phyloP scores from a whole-genome alignment of 2,888 invertebrate genomes.

The Oscheius onirici region DNA sequence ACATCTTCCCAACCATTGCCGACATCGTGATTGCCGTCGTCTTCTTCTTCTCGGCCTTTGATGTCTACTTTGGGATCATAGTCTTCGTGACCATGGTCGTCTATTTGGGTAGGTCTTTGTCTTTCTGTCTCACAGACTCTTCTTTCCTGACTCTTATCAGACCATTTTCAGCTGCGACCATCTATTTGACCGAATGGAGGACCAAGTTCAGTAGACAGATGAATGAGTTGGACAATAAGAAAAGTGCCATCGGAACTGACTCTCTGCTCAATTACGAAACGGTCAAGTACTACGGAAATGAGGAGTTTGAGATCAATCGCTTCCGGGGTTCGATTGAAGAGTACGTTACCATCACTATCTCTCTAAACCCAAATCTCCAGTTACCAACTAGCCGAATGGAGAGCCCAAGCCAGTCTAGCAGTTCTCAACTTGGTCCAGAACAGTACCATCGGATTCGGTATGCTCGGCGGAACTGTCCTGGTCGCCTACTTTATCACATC shows the following conservation, averaged over 20 bases:
- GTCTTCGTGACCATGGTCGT: constrained; percentile 91
- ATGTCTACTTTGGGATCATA: constrained; percentile 92
- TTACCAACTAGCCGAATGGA: constrained; percentile 87
- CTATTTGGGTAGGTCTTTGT: constrained; percentile 84
- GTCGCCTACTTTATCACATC: constrained; percentile 84
- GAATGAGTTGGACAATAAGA: constrained; percentile 92
- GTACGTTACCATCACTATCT: constrained; percentile 71
- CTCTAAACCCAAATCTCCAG: constrained; percentile 23
- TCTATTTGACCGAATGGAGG: constrained; percentile 94
- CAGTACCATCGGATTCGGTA: constrained; percentile 85
- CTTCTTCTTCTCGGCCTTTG: constrained; percentile 87
- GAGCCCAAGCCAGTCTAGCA: constrained; percentile 84
- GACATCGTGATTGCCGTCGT: constrained; percentile 91
- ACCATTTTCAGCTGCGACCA: constrained; percentile 81
- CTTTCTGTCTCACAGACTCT: too few relatives aligned
- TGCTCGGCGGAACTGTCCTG: constrained; percentile 80
- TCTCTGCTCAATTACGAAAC: constrained; percentile 97
- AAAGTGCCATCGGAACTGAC: constrained; percentile 86
- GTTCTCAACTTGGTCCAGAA: constrained; percentile 91
- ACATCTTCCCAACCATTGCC: constrained; percentile 88
- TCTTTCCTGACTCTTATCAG: too few relatives aligned
- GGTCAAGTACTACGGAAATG: constrained; percentile 94
- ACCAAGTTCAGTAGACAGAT: constrained; percentile 92
- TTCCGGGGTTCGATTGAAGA: constrained; percentile 86
- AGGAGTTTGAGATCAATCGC: constrained; percentile 86